phyloP scores from a whole-genome alignment of 2,797 vertebrate species.

The Acridotheres tristis region DNA sequence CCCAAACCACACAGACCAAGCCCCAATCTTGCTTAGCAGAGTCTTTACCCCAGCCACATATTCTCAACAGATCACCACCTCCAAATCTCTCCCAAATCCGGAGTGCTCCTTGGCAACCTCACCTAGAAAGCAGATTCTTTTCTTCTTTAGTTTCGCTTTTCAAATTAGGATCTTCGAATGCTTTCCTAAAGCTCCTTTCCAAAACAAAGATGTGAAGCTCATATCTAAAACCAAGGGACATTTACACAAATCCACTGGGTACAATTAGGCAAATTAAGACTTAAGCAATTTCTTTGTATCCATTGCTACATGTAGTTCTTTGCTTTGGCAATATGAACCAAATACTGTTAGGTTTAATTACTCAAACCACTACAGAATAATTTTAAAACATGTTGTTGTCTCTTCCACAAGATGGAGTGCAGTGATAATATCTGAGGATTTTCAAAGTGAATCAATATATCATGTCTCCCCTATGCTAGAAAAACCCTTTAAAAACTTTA shows the following conservation, averaged over 20 bases:
- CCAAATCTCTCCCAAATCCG: not conserved
- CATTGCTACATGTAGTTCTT: not conserved
- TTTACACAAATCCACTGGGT: not conserved
- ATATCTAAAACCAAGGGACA: not conserved
- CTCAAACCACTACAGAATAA: not conserved
- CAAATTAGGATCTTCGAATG: not conserved
- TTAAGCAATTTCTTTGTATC: not conserved
- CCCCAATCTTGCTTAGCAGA: not conserved
- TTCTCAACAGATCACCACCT: not conserved
- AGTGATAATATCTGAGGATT: slow-evolving; percentile 47
- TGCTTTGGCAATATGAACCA: not conserved
- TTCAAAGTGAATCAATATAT: slow-evolving; percentile 32
- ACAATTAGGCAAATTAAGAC: not conserved
- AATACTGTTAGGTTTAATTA: slow-evolving; percentile 1
- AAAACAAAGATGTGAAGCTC: not conserved
- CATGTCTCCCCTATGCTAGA: not conserved
- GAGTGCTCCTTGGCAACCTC: not conserved
- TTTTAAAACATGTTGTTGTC: slow-evolving; percentile 19
- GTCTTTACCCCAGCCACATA: not conserved
- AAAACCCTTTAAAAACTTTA: not conserved
- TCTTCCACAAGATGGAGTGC: slow-evolving; percentile 60
- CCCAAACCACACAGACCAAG: not conserved
- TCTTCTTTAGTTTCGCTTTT: not conserved
- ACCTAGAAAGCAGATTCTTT: not conserved
- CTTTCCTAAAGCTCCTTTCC: not conserved